Base-by-base conservation (phyloP, 1,140 invertebrate species). In the Eumaeus atala region DNA sequence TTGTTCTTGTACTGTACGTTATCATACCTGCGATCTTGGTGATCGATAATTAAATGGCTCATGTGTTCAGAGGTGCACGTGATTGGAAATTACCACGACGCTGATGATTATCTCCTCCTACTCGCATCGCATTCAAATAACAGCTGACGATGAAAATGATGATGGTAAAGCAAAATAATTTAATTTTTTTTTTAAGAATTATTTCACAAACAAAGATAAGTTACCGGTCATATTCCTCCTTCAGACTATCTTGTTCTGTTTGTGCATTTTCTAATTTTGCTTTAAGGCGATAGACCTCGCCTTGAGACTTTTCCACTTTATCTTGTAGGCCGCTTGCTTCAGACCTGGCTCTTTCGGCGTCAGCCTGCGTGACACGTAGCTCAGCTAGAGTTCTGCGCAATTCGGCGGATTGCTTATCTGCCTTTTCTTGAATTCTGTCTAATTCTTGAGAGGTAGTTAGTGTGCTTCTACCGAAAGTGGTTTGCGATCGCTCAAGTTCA, bases 231-330 rank as follows among this genome's bases (percentile, higher is more conserved):
- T 96, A 93, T 84, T 97, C 96, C 71, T 97, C 96, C 50, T 96
- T 94, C 51, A 97, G 86, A 75, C 94, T 96, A 70, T 97, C 95
- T 72, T 96, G 95, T 87, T 98, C 96, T 52, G 93, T 94, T 88
- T 97, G 95, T 74, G 96, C 95, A 87, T 97, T 97, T 89, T 97
- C 96, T 67, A 98, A 88, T 77, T 96, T 93, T 10, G 96, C 96
- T 84, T 97, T 97, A 56, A 97, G 89, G 71, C 96, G 91, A 75
- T 97, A 97, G 10, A 98, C 96, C 84, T 98, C 96, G 51, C 96
- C 96, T 83, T 97, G 96, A 49, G 95, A 96, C 86, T 97, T 96
- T 82, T 96, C 95, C 42, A 96, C 87, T 87, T 97, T 97, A 76
- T 97, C 96, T 86, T 97, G 96, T 34, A 97, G 88, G 34, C 93